Percentiles rank a stretch among this genome's conserved stretches.
These are phyloP conservation scores for Mobula hypostoma DNA, from an alignment of 2,113 vertebrate species.

Conservation along the genomic window DNA sequence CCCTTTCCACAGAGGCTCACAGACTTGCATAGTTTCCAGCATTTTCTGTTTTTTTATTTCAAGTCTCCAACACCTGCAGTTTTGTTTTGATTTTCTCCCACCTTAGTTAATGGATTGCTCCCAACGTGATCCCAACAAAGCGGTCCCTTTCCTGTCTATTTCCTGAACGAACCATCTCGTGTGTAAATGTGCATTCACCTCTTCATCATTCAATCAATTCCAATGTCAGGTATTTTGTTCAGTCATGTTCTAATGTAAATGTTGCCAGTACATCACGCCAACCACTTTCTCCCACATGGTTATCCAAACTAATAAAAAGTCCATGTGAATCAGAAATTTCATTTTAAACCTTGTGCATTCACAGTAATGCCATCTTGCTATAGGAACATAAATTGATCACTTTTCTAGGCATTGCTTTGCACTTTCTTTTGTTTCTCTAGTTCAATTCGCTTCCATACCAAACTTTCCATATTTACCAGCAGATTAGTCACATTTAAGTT, in stretches of 20 bases:
- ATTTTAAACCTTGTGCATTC: no score
- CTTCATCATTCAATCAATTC: neutral
- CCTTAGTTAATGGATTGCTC: neutral
- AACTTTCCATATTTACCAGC: neutral
- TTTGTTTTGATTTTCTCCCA: no score
- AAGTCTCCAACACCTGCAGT: no score
- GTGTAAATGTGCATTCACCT: neutral
- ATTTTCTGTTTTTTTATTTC: no score
- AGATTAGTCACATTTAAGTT: neutral
- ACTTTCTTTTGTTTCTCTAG: neutral
- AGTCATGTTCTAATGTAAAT: neutral
- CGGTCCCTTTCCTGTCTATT: neutral
- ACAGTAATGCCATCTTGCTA: neutral
- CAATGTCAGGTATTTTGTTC: neutral
- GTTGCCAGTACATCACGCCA: neutral
- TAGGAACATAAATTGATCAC: conserved; percentile 12
- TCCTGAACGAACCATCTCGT: neutral
- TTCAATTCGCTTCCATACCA: neutral
- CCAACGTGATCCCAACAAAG: neutral
- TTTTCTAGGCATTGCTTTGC: neutral
- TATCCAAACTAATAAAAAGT: neutral
- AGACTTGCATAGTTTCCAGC: no score
- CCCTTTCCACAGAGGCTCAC: no score
- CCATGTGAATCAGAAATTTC: no score
- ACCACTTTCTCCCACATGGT: neutral